These are phyloP conservation scores for Chlorodrepanis virens DNA, from an alignment of 2,113 vertebrate species.

Conservation along the genomic window DNA sequence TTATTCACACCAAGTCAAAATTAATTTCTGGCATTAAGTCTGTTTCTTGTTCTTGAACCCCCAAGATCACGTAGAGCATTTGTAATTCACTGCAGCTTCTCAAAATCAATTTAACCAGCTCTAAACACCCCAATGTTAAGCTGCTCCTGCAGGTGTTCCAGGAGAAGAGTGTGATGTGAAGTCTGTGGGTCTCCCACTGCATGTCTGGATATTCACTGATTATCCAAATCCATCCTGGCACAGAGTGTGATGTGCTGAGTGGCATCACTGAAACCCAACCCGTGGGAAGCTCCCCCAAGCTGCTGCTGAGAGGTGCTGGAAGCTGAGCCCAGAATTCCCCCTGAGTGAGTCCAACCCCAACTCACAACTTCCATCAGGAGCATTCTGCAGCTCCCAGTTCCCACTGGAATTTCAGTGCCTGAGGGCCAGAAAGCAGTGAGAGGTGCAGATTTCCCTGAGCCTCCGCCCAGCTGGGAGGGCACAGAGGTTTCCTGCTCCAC, in stretches of 20 bases:
- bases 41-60: neutral
- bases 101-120: neutral
- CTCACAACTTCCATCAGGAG: fast-evolving
- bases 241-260: fast-evolving
- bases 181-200: neutral
- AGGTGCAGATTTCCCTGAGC: neutral
- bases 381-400: neutral
- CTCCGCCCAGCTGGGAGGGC: neutral
- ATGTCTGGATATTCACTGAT: neutral
- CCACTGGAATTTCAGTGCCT: fast-evolving
- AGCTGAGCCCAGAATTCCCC: neutral
- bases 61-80: neutral
- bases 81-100: neutral
- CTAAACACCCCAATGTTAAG: neutral
- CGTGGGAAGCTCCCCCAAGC: fast-evolving
- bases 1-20: neutral
- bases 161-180: neutral
- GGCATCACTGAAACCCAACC: neutral
- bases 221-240: neutral
- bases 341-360: neutral
- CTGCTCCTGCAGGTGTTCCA: neutral
- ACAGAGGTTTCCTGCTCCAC: neutral
- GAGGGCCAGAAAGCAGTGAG: neutral
- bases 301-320: neutral
- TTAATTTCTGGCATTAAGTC: neutral